Base-by-base conservation (phyloP, 2,888 invertebrate species). In the Hemistola chrysoprasaria region DNA sequence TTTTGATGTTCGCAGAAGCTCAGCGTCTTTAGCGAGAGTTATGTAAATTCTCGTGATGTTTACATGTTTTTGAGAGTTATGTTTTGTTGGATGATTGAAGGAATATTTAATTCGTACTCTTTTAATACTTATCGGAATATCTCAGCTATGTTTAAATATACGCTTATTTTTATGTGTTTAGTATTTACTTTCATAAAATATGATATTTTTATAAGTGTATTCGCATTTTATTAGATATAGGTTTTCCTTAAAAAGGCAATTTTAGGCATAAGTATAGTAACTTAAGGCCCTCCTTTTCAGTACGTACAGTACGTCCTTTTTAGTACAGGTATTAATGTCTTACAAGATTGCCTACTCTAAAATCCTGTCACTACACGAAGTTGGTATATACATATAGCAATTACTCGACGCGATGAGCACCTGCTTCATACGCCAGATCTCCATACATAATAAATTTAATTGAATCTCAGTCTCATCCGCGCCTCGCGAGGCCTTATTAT, bases 381-480 rank as follows among this genome's bases (percentile, higher is more conserved):
- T 16, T 3, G 16, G 38, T 27, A 35, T 31, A 42, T 43, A 71
- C 61, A 65, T 64, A 65, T 56, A 67, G 63, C 72, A 84, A 85
- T 82, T 84, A 78, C 81, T 73, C 73, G 78, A 76, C 59, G 67
- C 73, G 73, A 78, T 73, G 81, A 83, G 75, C 81, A 78, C 78
- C 78, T 76, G 78, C 76, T 78, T 80, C 78, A 70, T 71, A 77
- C 76, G 64, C 65, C 64, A 73, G 81, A 86, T 86, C 82, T 86
- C 79, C 87, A 88, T 87, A 87, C 87, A 87, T 87, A 87, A 86
- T 85, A 85, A 85, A 87, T 85, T 85, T 86, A 86, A 87, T 87
- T 85, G 86, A 86, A 87, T 86, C 78, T 74, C 69, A 78, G 78
- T 75, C 81, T 86, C 86, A 86, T 86, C 84, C 83, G 66, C 72